Conservation (phyloP, 2,797 vertebrate genomes). For the Perodicticus potto region DNA sequence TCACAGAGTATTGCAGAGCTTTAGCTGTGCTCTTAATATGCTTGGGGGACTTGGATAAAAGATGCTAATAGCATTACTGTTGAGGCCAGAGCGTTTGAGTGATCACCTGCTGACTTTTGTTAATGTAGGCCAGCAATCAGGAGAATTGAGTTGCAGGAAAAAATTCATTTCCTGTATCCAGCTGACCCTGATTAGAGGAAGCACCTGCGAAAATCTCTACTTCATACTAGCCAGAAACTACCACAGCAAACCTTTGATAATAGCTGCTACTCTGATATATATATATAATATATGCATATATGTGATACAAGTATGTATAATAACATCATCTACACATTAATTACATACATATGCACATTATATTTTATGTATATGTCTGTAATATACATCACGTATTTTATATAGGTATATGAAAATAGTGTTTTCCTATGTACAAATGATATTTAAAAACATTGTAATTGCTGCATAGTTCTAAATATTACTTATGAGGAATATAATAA, state of each 20-base stretch:
- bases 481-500: neutral
- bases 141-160: neutral
- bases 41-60: conserved; percentile 48
- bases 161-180: conserved; percentile 40
- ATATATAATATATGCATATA: neutral
- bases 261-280: neutral
- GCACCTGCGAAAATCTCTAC: neutral
- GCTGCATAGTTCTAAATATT: neutral
- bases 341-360: neutral
- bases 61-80: conserved; percentile 53
- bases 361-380: too few relatives aligned
- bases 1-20: neutral
- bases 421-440: neutral
- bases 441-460: neutral
- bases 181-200: neutral
- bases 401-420: neutral
- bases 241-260: neutral
- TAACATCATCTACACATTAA: too few relatives aligned
- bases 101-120: conserved; percentile 56
- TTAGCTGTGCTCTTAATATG: neutral
- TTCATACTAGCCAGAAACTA: neutral
- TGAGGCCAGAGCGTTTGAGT: neutral
- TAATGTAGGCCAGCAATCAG: neutral
- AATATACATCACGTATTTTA: too few relatives aligned
- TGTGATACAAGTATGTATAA: too few relatives aligned